A percentile compares a stretch with the other conserved stretches of the same genome.
Conservation (phyloP, 2,113 vertebrate species). For the Eublepharis macularius region DNA sequence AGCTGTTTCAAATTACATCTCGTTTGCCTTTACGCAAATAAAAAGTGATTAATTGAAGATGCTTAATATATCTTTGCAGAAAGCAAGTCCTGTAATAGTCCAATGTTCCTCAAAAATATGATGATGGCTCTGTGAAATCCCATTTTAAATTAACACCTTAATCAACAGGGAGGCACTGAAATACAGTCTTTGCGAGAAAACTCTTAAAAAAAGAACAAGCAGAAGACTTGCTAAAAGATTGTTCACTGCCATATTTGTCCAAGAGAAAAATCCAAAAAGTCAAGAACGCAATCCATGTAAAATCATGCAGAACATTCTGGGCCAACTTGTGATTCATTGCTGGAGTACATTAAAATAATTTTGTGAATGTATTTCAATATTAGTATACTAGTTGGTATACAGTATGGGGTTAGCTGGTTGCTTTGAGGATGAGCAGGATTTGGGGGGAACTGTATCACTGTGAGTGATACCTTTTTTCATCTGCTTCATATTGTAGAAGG, state of each 20-base stretch:
- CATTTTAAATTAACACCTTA: background rate
- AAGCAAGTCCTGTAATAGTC: background rate
- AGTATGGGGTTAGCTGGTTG: no score
- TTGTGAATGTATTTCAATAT: background rate
- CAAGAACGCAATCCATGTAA: no score
- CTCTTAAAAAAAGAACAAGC: background rate
- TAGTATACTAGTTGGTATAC: no score
- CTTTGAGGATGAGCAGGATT: no score
- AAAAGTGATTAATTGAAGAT: conserved; percentile 53
- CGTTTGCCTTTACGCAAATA: conserved; percentile 53
- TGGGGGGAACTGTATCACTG: no score
- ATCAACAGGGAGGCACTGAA: background rate
- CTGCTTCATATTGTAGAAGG: no score
- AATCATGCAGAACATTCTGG: background rate
- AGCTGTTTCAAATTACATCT: conserved; percentile 61
- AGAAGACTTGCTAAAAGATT: background rate
- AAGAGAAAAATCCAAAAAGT: no score
- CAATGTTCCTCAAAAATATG: background rate
- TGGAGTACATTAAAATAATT: no score
- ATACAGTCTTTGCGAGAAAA: background rate
- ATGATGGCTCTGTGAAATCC: background rate
- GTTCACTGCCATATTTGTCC: no score
- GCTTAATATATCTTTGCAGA: background rate
- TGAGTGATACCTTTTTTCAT: no score
- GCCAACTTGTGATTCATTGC: background rate